Conservation (phyloP, 2,113 vertebrate genomes). For the Pteropus alecto region DNA sequence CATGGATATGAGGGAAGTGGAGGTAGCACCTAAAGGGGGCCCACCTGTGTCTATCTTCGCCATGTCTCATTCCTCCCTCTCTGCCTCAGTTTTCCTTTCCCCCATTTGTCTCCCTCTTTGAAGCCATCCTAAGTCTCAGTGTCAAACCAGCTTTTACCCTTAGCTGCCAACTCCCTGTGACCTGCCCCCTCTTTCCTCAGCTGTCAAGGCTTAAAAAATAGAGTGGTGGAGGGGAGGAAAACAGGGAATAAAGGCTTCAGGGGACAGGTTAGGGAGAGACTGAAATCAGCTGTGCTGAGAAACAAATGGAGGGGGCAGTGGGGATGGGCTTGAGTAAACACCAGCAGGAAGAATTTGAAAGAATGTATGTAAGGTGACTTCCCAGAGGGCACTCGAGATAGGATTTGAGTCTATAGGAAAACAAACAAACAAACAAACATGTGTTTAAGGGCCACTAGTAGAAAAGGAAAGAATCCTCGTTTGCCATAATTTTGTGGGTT, state of each 20-base stretch:
- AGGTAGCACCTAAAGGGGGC: not conserved
- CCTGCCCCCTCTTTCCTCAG: not conserved
- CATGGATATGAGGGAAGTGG: not conserved
- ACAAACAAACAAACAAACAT: not conserved
- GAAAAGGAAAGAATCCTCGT: not conserved
- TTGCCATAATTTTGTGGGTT: not conserved
- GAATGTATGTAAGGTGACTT: not conserved
- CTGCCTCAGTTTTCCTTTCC: not conserved
- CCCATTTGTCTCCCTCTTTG: not conserved
- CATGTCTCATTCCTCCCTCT: not conserved
- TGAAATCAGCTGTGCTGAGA: conserved; percentile 33
- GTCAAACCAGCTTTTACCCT: not conserved
- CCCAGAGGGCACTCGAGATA: not conserved
- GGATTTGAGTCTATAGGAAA: not conserved
- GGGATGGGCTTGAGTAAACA: not conserved
- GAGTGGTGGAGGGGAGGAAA: not conserved
- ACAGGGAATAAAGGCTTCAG: not conserved
- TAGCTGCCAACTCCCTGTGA: not conserved
- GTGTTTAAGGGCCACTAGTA: not conserved
- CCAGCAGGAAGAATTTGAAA: conserved; percentile 27
- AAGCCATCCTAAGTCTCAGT: not conserved
- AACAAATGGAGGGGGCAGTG: conserved; percentile 44
- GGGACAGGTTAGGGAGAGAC: conserved; percentile 29
- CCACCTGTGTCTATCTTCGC: not conserved
- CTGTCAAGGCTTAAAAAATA: not conserved